These are phyloP conservation scores for Suricata suricatta DNA, from an alignment of 2,113 vertebrate species.

Conservation along the genomic window DNA sequence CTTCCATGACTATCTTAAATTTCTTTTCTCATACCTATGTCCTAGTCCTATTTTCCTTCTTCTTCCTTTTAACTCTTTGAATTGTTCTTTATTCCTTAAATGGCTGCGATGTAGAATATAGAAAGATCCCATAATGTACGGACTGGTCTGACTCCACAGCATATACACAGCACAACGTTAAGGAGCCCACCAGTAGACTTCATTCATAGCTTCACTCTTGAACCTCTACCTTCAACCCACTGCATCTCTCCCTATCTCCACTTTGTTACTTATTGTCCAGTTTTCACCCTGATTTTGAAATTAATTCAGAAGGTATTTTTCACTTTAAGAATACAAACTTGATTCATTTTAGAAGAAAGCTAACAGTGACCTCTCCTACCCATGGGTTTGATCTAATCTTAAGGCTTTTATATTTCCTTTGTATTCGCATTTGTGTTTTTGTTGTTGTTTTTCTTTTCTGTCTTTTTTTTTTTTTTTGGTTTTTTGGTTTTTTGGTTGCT, in stretches of 20 bases:
- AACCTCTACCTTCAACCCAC: neutral
- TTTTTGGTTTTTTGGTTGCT: no score
- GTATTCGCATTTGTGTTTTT: no score
- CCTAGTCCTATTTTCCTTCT: neutral
- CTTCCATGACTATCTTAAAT: slow-evolving; percentile 48
- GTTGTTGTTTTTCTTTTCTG: no score
- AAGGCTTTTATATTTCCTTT: neutral
- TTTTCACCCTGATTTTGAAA: neutral
- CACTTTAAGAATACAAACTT: neutral
- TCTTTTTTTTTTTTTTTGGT: no score
- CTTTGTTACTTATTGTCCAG: neutral
- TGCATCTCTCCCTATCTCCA: neutral
- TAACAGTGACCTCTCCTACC: neutral
- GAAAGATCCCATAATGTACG: no score
- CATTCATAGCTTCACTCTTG: neutral
- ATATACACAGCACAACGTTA: neutral
- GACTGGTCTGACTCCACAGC: neutral
- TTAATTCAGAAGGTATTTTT: neutral
- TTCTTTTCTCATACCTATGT: neutral
- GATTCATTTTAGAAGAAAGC: neutral
- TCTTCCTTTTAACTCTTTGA: neutral
- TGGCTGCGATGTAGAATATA: neutral
- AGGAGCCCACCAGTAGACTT: rapidly evolving
- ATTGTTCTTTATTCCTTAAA: slow-evolving; percentile 17
- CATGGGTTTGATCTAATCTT: neutral